These are phyloP conservation scores for Passer montanus DNA, from an alignment of 2,113 vertebrate genomes.

Conservation along the genomic window DNA sequence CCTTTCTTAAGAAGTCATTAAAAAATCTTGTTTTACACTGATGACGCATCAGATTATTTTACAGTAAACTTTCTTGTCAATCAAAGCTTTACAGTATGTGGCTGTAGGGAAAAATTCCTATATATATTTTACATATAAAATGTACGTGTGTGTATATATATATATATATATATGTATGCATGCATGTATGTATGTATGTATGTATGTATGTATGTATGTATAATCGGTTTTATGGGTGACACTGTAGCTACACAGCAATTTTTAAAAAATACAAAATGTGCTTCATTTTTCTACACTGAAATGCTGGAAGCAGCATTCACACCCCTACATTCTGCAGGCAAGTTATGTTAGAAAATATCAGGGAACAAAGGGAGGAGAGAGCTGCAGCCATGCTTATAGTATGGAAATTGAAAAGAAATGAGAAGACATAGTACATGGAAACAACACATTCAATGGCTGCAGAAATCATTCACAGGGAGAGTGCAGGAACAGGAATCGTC, in stretches of 20 bases:
- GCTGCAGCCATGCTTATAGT: background rate
- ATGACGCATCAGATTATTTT: constrained; percentile 22
- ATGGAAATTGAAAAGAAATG: background rate
- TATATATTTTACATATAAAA: background rate
- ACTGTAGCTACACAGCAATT: background rate
- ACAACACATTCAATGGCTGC: background rate
- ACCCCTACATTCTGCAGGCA: background rate
- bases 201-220: background rate
- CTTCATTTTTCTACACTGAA: background rate
- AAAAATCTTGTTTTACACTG: constrained; percentile 31
- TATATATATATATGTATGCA: too few relatives aligned
- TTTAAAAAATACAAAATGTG: background rate
- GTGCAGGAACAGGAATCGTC: background rate
- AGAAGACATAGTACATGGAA: background rate
- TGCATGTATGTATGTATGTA: too few relatives aligned
- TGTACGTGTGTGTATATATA: background rate
- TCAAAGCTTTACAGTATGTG: constrained; percentile 35
- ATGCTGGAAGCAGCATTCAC: background rate
- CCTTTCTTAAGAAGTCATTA: constrained; percentile 6
- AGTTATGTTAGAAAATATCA: background rate
- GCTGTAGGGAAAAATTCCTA: background rate
- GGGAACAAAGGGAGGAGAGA: background rate
- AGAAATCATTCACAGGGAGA: background rate
- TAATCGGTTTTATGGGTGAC: constrained; percentile 28
- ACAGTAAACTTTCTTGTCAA: constrained; percentile 55